A percentile compares a stretch with the other conserved stretches of the same genome.
phyloP scores from a whole-genome alignment of 2,113 vertebrate genomes.

The Martes martes region DNA sequence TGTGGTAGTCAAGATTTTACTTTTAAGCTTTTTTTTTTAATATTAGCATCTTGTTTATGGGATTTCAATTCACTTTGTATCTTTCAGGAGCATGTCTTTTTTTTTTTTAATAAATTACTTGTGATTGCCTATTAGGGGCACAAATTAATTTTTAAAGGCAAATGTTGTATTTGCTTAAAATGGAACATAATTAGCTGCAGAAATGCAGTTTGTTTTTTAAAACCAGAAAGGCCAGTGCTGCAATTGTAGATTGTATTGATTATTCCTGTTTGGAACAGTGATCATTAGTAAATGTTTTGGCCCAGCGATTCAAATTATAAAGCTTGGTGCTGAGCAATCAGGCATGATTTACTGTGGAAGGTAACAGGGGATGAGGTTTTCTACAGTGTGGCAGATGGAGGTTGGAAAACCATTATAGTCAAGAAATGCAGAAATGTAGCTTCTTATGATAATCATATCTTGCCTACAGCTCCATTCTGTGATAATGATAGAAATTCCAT shows the following conservation, averaged over 20 bases:
- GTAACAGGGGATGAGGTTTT: not conserved
- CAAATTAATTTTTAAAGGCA: not conserved
- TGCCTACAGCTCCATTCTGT: not conserved
- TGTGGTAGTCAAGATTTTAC: not conserved
- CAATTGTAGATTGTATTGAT: not conserved
- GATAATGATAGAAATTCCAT: not conserved
- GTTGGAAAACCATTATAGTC: not conserved
- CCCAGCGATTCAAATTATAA: not conserved
- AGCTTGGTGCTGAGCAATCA: not conserved
- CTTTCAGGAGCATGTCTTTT: not conserved
- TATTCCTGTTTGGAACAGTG: not conserved
- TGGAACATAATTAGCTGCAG: not conserved
- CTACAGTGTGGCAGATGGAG: not conserved
- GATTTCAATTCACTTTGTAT: not conserved
- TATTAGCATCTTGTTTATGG: not conserved
- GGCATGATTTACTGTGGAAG: not conserved
- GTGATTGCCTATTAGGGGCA: not conserved
- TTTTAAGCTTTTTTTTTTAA: not conserved
- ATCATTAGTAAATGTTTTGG: slow-evolving; percentile 20
- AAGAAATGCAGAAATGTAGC: not conserved
- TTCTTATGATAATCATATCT: not conserved
- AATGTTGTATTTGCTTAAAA: not conserved
- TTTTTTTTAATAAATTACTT: not conserved
- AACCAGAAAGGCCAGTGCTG: not conserved
- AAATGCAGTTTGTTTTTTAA: not conserved